These are phyloP conservation scores for Hypocryptadius cinnamomeus DNA, from an alignment of 2,113 vertebrate species.

Conservation along the genomic window DNA sequence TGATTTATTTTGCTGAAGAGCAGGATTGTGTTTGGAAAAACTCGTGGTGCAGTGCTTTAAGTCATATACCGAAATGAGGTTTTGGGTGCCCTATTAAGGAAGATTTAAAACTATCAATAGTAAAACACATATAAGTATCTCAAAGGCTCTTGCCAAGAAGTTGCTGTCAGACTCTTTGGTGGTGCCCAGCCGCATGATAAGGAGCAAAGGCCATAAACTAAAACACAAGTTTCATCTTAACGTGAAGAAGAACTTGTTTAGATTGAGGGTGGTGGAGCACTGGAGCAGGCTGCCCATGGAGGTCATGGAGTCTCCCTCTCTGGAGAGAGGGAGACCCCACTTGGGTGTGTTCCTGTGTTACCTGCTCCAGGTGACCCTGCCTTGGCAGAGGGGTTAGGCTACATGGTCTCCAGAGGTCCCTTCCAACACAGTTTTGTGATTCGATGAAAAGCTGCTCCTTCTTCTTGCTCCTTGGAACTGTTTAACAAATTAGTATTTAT, in stretches of 20 bases:
- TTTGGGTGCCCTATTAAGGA: neutral
- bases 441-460: rapidly evolving
- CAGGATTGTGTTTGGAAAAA: rapidly evolving
- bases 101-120: neutral
- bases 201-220: neutral
- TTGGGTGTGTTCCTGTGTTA: neutral
- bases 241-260: neutral
- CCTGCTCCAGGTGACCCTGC: neutral
- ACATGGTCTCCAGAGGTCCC: neutral
- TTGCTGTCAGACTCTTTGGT: neutral
- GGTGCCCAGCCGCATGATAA: rapidly evolving
- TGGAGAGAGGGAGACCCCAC: neutral
- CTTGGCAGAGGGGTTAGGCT: rapidly evolving
- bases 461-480: neutral
- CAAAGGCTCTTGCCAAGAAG: neutral
- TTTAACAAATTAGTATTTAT: neutral
- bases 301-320: neutral
- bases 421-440: neutral
- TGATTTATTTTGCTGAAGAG: neutral
- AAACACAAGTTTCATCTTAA: neutral
- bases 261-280: neutral
- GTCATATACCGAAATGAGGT: rapidly evolving
- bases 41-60: rapidly evolving
- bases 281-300: neutral
- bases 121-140: neutral